Conservation (phyloP, 2,888 invertebrate species). For the Coecobrya sp. region DNA sequence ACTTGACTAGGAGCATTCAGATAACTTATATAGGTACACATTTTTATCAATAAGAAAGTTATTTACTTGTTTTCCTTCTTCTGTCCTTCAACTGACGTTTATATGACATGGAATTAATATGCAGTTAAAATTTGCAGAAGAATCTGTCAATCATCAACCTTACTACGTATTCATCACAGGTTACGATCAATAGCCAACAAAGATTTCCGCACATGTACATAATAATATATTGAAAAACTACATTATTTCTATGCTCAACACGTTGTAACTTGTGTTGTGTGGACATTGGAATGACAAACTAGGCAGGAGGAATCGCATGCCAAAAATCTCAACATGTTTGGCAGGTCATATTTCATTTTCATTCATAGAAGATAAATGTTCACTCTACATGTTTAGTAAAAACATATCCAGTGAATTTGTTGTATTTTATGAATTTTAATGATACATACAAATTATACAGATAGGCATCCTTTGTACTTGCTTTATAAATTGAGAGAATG, state of each 20-base stretch:
- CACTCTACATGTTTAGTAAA: background rate
- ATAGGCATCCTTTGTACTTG: no score
- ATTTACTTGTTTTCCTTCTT: background rate
- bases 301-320: conserved; percentile 58
- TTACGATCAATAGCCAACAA: background rate
- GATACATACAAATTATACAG: no score
- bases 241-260: background rate
- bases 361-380: background rate
- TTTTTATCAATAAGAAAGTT: no score
- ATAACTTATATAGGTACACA: no score
- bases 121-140: background rate
- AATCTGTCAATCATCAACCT: conserved; percentile 8
- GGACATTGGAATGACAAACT: conserved; percentile 53
- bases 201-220: conserved; percentile 2
- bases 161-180: background rate
- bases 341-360: conserved; percentile 55
- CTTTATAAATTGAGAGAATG: no score
- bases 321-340: conserved; percentile 46
- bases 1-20: no score
- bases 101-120: background rate
- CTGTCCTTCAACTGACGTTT: background rate
- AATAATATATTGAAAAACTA: conserved; percentile 9
- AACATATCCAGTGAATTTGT: conserved; percentile 16
- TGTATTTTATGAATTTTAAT: background rate
- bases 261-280: conserved; percentile 18